Evolutionary conservation across 2,113 vertebrate species (phyloP), one percentile per base, ranked within the genome.

Genomic region (Peromyscus polionotus): DNA sequence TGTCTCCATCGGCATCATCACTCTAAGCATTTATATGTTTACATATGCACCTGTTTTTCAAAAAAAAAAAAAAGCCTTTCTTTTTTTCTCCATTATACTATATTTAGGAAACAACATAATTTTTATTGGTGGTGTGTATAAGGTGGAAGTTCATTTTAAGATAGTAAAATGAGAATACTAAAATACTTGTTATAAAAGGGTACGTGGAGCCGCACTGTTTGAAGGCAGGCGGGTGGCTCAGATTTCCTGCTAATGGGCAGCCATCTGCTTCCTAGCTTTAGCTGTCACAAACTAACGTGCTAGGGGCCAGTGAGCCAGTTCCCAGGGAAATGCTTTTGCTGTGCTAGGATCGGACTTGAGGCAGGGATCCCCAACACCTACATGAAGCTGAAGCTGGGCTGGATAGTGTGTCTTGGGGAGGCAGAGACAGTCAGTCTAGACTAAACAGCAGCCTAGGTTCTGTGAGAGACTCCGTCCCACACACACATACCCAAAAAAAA

Each of bases 71-170:
- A 57, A 57, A 13, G 65, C 65, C 65, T 91, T 68, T 1, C 63
- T 90, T 89, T 91, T 73, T 88, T 81, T 94, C 65, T 93, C 73
- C 51, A 72, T 39, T 87, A 75, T 76, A 67, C 88, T 86, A 12
- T 14, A 91, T 92, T 57, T 77, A 87, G 57, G 19, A 94, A 83
- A 88, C 83, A 79, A 33, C 59, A 61, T 28, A 61, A 68, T 76
- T 94, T 88, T 95, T 95, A 7, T 70, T 85, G 90, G 51, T 73
- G 36, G 2, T 77, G 26, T 87, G 10, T 84, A 75, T 9, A 68
- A 68, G 13, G 79, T 19, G 5, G 20, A 83, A 87, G 14, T 75
- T 97, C 63, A 84, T 75, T 91, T 91, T 59, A 93, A 95, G 51
- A 91, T 20, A 48, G n/a, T 87, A 84, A 95, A 94, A 94, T 68